A percentile compares a stretch with the other conserved stretches of the same genome.
Evolutionary conservation across 2,113 vertebrate species (phyloP).

Genomic region (Actenoides lindsayi): DNA sequence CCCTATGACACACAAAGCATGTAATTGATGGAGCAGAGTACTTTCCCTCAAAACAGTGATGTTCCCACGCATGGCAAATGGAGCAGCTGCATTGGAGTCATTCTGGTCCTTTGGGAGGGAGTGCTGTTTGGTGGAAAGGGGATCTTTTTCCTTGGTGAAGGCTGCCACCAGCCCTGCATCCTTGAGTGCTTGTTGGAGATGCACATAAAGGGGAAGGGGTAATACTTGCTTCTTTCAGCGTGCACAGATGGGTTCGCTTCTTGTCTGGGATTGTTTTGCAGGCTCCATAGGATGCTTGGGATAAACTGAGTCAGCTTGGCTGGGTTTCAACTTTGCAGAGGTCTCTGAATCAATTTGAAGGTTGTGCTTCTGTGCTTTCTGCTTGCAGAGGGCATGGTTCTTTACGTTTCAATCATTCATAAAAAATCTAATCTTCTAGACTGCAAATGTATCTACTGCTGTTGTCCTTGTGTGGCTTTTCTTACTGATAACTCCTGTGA

Average conservation of each 20-base stretch:
- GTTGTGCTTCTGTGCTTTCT: too few species aligned
- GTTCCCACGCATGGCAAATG: background rate
- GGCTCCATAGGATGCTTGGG: background rate
- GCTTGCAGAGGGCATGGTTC: background rate
- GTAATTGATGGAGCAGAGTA: accelerated
- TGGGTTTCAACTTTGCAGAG: background rate
- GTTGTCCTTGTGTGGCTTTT: background rate
- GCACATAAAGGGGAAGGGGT: background rate
- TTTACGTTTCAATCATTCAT: background rate
- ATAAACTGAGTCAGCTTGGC: background rate
- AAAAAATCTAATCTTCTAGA: background rate
- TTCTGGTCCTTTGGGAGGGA: background rate
- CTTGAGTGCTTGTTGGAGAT: background rate
- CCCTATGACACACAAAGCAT: background rate
- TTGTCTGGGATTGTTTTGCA: background rate
- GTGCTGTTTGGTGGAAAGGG: background rate
- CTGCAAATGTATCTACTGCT: background rate
- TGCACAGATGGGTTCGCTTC: background rate
- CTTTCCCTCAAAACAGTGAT: background rate
- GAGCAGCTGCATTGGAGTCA: background rate
- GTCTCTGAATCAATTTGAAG: background rate
- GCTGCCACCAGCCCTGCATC: background rate
- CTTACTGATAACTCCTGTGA: background rate
- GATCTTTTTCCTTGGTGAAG: background rate
- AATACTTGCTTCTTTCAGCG: background rate